These are phyloP conservation scores for Acanthurus tractus DNA, from an alignment of 2,797 vertebrate species.

Conservation along the genomic window DNA sequence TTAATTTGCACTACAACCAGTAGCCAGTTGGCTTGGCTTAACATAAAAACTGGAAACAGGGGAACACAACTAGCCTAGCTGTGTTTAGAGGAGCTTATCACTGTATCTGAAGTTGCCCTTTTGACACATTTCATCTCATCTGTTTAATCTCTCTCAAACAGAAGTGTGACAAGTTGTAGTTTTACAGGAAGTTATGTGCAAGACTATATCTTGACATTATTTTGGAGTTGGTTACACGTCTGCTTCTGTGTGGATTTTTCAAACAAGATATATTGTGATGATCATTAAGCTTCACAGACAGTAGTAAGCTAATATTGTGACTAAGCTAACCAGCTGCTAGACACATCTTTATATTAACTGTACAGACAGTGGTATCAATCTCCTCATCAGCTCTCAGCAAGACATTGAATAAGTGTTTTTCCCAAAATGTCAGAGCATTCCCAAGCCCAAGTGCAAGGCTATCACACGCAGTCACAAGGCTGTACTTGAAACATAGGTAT, in stretches of 20 bases:
- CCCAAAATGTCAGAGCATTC: slow-evolving; percentile 4
- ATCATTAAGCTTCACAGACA: background rate
- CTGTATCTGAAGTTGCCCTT: background rate
- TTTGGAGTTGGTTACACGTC: too few relatives aligned
- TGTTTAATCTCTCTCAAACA: background rate
- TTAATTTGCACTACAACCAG: background rate
- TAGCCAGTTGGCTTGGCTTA: background rate
- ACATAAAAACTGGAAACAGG: background rate
- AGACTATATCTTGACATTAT: background rate
- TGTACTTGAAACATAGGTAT: slow-evolving; percentile 21
- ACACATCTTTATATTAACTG: background rate
- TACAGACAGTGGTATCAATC: slow-evolving; percentile 1
- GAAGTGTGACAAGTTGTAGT: background rate
- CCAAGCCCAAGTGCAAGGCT: background rate
- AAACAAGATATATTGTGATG: background rate
- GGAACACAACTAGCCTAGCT: background rate
- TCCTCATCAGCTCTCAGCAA: background rate
- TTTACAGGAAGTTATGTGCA: background rate
- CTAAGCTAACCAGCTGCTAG: background rate
- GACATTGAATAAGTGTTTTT: background rate
- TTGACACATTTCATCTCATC: background rate
- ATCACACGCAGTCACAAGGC: slow-evolving; percentile 2
- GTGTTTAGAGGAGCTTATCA: background rate
- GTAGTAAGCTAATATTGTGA: background rate
- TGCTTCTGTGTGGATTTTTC: too few relatives aligned